Percentiles rank a stretch among this genome's conserved stretches.
Evolutionary conservation across 2,888 invertebrate genomes (phyloP).

Genomic region (Agrochola lota): DNA sequence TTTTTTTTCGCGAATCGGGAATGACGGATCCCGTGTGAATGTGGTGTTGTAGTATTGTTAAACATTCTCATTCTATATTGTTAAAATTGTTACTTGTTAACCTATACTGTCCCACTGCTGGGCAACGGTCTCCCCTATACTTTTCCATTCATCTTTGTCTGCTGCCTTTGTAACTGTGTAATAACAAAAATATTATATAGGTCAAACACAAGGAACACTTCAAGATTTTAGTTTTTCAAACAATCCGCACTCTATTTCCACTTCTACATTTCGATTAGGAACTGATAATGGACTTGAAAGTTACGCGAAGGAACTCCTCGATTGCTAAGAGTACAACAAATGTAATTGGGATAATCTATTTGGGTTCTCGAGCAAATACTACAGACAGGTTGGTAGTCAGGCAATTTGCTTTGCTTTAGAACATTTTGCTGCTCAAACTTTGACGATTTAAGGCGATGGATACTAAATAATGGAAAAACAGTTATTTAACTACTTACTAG

Average conservation of each 20-base stretch:
- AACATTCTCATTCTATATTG: background rate
- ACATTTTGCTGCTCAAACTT: conserved; percentile 44
- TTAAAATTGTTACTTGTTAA: background rate
- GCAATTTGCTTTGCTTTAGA: conserved; percentile 54
- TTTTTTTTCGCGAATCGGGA: too few relatives aligned
- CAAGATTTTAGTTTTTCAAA: conserved; percentile 32
- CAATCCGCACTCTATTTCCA: conserved; percentile 42
- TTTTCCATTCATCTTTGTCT: background rate
- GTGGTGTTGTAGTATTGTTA: too few relatives aligned
- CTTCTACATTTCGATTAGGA: conserved; percentile 49
- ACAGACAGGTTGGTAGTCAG: conserved; percentile 53
- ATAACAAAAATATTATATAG: background rate
- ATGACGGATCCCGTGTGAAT: too few relatives aligned
- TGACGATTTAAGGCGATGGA: conserved; percentile 5
- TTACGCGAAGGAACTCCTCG: conserved; percentile 47
- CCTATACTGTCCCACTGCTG: too few relatives aligned
- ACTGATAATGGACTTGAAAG: conserved; percentile 59
- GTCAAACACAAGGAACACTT: conserved; percentile 5
- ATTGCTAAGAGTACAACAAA: conserved; percentile 63
- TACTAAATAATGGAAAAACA: background rate
- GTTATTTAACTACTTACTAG: conserved; percentile 12
- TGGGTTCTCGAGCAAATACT: conserved; percentile 60
- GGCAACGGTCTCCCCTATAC: background rate
- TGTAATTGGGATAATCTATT: conserved; percentile 66
- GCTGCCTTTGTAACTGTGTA: background rate